Conservation (phyloP, 2,113 vertebrate species). For the Leptobrachium ailaonicum region DNA sequence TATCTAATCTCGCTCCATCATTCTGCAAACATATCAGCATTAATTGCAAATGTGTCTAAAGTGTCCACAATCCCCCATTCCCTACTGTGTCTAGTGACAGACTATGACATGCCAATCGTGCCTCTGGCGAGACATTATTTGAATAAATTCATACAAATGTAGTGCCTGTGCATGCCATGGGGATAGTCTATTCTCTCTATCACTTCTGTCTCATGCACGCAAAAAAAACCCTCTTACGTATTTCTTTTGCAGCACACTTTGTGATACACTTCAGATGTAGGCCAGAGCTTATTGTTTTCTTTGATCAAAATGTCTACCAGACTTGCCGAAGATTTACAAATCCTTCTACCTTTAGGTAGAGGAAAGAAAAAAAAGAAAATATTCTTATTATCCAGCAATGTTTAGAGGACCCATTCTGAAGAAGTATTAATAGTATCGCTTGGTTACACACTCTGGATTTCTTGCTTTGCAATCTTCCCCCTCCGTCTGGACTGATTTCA, state of each 20-base stretch:
- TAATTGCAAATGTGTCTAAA: too few species aligned
- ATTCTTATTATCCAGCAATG: slow-evolving; percentile 17
- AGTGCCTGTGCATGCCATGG: too few species aligned
- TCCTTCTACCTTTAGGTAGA: slow-evolving; percentile 5
- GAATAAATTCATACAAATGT: too few species aligned
- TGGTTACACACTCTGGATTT: slow-evolving; percentile 17
- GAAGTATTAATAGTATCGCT: slow-evolving; percentile 27
- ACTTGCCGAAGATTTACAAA: slow-evolving; percentile 11
- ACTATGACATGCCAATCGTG: too few species aligned
- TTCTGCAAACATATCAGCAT: too few species aligned
- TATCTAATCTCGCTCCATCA: too few species aligned
- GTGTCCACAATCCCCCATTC: too few species aligned
- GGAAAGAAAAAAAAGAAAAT: slow-evolving; percentile 26
- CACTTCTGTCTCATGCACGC: too few species aligned
- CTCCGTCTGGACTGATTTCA: slow-evolving; percentile 5
- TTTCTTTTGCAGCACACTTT: not conserved
- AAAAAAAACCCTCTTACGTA: not conserved
- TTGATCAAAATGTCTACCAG: slow-evolving; percentile 15
- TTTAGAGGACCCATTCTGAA: slow-evolving; percentile 16
- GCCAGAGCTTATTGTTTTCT: slow-evolving; percentile 2
- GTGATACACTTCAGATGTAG: slow-evolving; percentile 7
- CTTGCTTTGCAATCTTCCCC: slow-evolving; percentile 9
- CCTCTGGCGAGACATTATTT: too few species aligned
- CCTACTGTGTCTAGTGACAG: too few species aligned
- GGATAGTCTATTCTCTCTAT: too few species aligned